Percentiles rank a stretch among this genome's conserved stretches.
Conservation (phyloP, 2,888 invertebrate species). For the Ophraella communa region DNA sequence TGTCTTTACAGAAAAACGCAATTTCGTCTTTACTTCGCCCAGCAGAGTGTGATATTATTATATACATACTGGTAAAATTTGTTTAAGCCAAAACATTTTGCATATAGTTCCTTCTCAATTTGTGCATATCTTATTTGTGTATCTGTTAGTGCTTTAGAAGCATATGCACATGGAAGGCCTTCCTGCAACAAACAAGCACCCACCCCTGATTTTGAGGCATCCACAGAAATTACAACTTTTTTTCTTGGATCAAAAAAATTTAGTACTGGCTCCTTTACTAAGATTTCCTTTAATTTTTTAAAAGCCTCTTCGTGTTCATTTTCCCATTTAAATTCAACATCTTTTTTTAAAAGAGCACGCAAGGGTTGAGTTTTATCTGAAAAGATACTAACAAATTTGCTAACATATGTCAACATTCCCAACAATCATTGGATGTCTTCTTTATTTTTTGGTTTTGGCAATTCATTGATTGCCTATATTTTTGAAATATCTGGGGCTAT, state of each 20-base stretch:
- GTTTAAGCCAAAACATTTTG: slow-evolving; percentile 12
- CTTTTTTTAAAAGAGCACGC: slow-evolving; percentile 39
- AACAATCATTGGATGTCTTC: neutral
- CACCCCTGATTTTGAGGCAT: slow-evolving; percentile 41
- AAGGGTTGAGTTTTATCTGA: slow-evolving; percentile 37
- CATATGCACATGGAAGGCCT: slow-evolving; percentile 27
- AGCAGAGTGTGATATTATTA: too few relatives aligned
- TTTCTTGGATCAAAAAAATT: neutral
- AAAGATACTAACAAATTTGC: slow-evolving; percentile 44
- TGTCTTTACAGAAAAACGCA: too few relatives aligned
- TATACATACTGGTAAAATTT: slow-evolving; percentile 10
- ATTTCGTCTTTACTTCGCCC: too few relatives aligned
- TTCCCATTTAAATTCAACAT: slow-evolving; percentile 20
- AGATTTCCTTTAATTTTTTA: slow-evolving; percentile 14
- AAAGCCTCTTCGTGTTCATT: slow-evolving; percentile 19
- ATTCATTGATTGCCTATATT: slow-evolving; percentile 25
- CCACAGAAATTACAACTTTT: slow-evolving; percentile 38
- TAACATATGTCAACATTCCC: slow-evolving; percentile 44
- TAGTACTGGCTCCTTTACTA: neutral
- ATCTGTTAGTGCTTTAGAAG: slow-evolving; percentile 21
- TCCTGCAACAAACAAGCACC: slow-evolving; percentile 39
- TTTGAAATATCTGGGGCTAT: slow-evolving; percentile 34
- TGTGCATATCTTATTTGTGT: slow-evolving; percentile 26
- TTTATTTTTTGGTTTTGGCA: slow-evolving; percentile 11
- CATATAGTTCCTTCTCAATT: slow-evolving; percentile 32